These are phyloP conservation scores for Electrophaes corylata DNA, from an alignment of 2,888 invertebrate genomes.

Conservation along the genomic window DNA sequence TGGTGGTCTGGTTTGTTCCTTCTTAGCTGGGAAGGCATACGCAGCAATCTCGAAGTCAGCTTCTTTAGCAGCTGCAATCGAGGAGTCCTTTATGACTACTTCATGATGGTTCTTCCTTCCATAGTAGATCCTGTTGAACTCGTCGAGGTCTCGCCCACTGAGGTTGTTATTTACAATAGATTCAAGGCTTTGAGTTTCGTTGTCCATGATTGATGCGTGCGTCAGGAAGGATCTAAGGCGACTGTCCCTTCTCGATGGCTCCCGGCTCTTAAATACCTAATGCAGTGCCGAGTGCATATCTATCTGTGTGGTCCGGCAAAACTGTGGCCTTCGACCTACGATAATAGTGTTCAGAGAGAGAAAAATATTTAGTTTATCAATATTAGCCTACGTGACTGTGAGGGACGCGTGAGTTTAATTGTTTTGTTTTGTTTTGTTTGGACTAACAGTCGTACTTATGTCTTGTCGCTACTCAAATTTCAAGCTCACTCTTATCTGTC, in stretches of 20 bases:
- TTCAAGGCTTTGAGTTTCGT: slow-evolving; percentile 75
- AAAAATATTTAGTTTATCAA: slow-evolving; percentile 69
- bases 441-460: not conserved
- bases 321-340: slow-evolving; percentile 69
- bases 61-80: slow-evolving; percentile 81
- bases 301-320: slow-evolving; percentile 60
- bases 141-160: slow-evolving; percentile 70
- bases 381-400: slow-evolving; percentile 46
- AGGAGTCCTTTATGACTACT: slow-evolving; percentile 72
- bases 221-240: slow-evolving; percentile 41
- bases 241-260: slow-evolving; percentile 49
- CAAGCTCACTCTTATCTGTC: not conserved
- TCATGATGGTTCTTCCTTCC: slow-evolving; percentile 70
- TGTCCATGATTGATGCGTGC: slow-evolving; percentile 63
- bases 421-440: slow-evolving; percentile 15
- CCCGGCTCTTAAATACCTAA: slow-evolving; percentile 62
- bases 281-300: slow-evolving; percentile 53
- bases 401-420: slow-evolving; percentile 32
- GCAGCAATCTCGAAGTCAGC: slow-evolving; percentile 82
- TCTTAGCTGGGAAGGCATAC: slow-evolving; percentile 75
- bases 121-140: slow-evolving; percentile 77
- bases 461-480: not conserved
- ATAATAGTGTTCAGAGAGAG: slow-evolving; percentile 56
- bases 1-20: slow-evolving; percentile 85
- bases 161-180: slow-evolving; percentile 73